A percentile compares a stretch with the other conserved stretches of the same genome.
These are phyloP conservation scores for Aphis gossypii DNA, from an alignment of 1,140 invertebrate genomes.

Conservation along the genomic window DNA sequence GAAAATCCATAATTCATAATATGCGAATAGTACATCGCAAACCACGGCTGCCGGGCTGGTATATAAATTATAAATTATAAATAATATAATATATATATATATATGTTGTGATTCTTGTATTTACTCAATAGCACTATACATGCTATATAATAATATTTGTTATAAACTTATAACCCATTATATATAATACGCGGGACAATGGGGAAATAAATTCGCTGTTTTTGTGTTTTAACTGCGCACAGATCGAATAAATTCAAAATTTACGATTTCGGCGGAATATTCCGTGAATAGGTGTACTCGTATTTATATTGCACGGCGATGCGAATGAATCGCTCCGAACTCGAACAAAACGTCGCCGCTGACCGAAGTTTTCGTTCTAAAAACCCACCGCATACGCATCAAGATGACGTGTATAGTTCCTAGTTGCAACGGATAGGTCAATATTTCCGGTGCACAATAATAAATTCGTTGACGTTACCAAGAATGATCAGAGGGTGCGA, in stretches of 20 bases:
- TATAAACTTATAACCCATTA: background rate
- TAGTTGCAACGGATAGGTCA: background rate
- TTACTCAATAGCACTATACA: background rate
- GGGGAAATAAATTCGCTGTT: background rate
- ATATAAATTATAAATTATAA: conserved; percentile 5
- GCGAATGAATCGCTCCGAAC: background rate
- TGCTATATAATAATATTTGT: background rate
- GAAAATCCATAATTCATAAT: conserved; percentile 43
- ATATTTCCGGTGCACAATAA: background rate
- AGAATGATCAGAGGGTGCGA: background rate
- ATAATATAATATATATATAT: background rate
- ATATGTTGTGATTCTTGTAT: background rate
- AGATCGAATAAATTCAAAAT: background rate
- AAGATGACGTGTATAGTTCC: background rate
- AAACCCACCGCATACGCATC: background rate
- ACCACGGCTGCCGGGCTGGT: background rate
- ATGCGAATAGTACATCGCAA: background rate
- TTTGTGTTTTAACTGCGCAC: background rate
- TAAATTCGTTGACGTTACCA: background rate
- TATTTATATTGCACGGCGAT: background rate
- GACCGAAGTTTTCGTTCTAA: background rate
- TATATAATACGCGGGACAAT: background rate
- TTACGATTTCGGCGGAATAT: background rate
- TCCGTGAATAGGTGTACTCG: background rate
- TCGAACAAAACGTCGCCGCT: background rate